phyloP scores from a whole-genome alignment of 2,797 vertebrate genomes.

The Notoglanidium macrostoma region DNA sequence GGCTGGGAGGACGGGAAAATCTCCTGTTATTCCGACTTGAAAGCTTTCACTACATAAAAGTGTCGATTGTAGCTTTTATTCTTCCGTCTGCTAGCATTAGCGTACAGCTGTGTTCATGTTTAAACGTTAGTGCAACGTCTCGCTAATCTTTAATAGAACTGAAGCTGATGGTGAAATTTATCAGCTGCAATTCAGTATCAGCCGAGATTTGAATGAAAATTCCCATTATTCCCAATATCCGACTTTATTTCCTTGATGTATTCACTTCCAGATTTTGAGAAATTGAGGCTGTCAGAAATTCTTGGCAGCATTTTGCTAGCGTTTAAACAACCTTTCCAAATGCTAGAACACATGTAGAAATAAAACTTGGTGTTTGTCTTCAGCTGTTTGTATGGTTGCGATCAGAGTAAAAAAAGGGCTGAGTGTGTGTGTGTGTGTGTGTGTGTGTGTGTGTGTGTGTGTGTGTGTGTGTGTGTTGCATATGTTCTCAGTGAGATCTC shows the following conservation, averaged over 20 bases:
- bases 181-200: background rate
- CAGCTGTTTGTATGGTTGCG: background rate
- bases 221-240: background rate
- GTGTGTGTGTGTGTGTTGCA: conserved; percentile 15
- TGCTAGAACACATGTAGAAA: no score
- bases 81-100: background rate
- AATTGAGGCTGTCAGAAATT: no score
- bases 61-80: background rate
- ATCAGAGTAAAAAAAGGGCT: background rate
- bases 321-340: no score
- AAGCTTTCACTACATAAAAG: background rate
- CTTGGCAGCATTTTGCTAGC: no score
- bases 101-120: background rate
- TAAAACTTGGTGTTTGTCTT: background rate
- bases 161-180: background rate
- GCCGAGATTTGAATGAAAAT: background rate
- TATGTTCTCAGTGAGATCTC: conserved; percentile 30
- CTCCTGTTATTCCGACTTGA: background rate
- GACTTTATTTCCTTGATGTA: background rate
- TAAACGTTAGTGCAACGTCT: background rate
- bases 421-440: conserved; percentile 35
- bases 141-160: background rate
- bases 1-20: background rate
- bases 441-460: conserved; percentile 32
- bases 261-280: no score